Evolutionary conservation across 2,797 vertebrate species (phyloP).

Genomic region (Anabas testudineus): DNA sequence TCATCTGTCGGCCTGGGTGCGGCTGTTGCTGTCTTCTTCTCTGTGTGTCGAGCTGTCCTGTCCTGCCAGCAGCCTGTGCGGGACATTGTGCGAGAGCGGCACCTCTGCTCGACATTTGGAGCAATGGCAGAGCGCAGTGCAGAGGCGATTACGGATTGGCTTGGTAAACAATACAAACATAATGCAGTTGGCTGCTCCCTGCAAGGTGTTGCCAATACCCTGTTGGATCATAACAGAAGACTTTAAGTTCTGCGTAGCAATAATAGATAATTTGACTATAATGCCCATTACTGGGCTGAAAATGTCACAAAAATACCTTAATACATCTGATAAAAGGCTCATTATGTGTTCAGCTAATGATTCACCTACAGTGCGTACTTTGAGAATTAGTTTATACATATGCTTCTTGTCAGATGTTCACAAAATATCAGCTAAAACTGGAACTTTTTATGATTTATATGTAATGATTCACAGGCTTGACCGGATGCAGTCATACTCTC

Average conservation of each 20-base stretch:
- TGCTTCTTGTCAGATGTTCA: constrained; percentile 3
- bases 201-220: constrained; percentile 96
- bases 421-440: neutral
- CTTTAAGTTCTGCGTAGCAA: neutral
- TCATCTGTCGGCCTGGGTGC: constrained; percentile 50
- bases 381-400: neutral
- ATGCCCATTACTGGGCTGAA: neutral
- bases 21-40: constrained; percentile 43
- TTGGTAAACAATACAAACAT: constrained; percentile 92
- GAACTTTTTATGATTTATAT: neutral
- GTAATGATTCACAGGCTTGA: constrained; percentile 26
- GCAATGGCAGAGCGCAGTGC: constrained; percentile 80
- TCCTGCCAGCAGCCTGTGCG: constrained; percentile 22
- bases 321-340: neutral
- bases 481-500: constrained; percentile 6
- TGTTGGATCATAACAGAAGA: constrained; percentile 61
- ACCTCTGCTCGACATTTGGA: constrained; percentile 27
- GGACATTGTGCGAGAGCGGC: neutral
- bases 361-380: neutral
- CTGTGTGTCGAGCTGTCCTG: constrained; percentile 32
- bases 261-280: neutral
- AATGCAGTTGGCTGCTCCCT: constrained; percentile 97
- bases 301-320: neutral
- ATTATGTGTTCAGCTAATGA: too few species aligned
- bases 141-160: constrained; percentile 85